Percentiles rank a stretch among this genome's conserved stretches.
These are phyloP conservation scores for Hemiscyllium ocellatum DNA, from an alignment of 2,113 vertebrate species.

Conservation along the genomic window DNA sequence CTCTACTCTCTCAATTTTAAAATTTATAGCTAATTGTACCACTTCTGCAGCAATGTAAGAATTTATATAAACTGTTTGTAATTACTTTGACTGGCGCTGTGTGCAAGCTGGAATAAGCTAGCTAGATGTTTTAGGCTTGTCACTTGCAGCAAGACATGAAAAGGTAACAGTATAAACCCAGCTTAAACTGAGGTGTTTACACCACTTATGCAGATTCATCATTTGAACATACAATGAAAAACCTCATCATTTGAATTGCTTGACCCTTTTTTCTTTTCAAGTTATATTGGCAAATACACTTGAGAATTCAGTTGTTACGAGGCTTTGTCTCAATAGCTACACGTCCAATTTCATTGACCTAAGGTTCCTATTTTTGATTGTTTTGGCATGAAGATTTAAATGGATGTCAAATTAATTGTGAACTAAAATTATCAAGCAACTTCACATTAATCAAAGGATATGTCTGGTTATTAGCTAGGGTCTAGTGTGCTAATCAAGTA, in stretches of 20 bases:
- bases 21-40: neutral
- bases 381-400: neutral
- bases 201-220: neutral
- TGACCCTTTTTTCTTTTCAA: no score
- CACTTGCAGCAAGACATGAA: no score
- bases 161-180: neutral
- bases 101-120: neutral
- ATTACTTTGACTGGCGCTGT: neutral
- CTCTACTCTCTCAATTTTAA: neutral
- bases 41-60: neutral
- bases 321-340: neutral
- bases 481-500: neutral
- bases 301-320: neutral
- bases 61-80: no score
- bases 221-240: neutral
- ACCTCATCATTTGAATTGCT: no score
- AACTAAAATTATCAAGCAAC: neutral
- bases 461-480: neutral
- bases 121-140: neutral
- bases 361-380: neutral
- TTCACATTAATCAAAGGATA: neutral
- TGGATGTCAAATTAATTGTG: neutral
- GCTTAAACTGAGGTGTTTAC: neutral
- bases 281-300: neutral
- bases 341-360: neutral